Conservation (phyloP, 1,140 invertebrate species). For the Megalonaias nervosa region DNA sequence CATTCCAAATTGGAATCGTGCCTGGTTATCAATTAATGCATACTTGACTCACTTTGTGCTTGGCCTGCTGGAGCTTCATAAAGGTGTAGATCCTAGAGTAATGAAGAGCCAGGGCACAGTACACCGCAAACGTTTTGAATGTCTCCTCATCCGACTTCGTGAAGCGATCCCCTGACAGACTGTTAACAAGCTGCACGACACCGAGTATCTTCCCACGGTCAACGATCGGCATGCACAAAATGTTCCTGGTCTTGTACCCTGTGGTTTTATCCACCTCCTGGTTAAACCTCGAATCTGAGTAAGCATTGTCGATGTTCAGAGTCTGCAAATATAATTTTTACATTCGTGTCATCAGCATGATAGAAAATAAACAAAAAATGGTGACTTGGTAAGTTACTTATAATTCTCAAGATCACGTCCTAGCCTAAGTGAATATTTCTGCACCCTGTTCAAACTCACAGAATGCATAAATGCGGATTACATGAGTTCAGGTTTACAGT, state of each 20-base stretch:
- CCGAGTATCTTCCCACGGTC: constrained; percentile 50
- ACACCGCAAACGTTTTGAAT: constrained; percentile 56
- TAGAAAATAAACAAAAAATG: too few species aligned
- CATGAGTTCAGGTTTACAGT: too few species aligned
- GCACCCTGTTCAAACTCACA: too few species aligned
- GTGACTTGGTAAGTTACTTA: too few species aligned
- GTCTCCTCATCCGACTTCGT: constrained; percentile 51
- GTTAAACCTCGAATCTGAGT: constrained; percentile 92
- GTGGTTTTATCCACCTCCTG: constrained; percentile 82
- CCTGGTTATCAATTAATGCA: too few species aligned
- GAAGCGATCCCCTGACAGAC: constrained; percentile 43
- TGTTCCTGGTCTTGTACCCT: constrained; percentile 80
- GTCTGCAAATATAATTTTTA: constrained; percentile 70
- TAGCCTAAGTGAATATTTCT: too few species aligned
- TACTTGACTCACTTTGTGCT: constrained; percentile 38
- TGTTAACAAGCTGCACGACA: constrained; percentile 60
- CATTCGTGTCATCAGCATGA: too few species aligned
- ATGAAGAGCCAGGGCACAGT: constrained; percentile 58
- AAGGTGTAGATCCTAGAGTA: constrained; percentile 49
- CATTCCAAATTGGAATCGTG: neutral
- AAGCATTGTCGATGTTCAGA: constrained; percentile 86
- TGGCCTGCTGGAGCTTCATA: constrained; percentile 42
- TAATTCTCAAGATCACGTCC: too few species aligned
- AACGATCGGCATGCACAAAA: constrained; percentile 60
- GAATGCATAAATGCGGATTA: too few species aligned